These are phyloP conservation scores for Camponotus fellah DNA, from an alignment of 2,888 invertebrate species.

Conservation along the genomic window DNA sequence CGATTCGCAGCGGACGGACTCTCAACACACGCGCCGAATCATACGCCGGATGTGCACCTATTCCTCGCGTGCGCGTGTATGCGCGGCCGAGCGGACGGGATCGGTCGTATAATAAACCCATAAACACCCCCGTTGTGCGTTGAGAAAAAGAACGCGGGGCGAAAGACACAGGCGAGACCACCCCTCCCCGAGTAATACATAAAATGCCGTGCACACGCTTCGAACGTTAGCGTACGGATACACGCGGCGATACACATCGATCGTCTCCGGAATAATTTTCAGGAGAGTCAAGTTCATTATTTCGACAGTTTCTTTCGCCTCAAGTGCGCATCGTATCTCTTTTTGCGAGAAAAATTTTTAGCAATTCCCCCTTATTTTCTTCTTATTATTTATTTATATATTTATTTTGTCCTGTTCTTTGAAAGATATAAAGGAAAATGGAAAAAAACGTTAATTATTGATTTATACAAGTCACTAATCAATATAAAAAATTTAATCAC, in stretches of 20 bases:
- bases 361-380: not conserved
- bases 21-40: slow-evolving; percentile 54
- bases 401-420: not conserved
- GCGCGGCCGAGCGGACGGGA: slow-evolving; percentile 71
- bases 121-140: slow-evolving; percentile 83
- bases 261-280: slow-evolving; percentile 10
- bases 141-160: slow-evolving; percentile 55
- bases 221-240: slow-evolving; percentile 42
- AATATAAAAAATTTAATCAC: not conserved
- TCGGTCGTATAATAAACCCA: slow-evolving; percentile 85
- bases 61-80: slow-evolving; percentile 58
- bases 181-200: slow-evolving; percentile 72
- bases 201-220: slow-evolving; percentile 75
- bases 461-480: not conserved
- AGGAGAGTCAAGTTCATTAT: not conserved
- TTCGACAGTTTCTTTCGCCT: not conserved
- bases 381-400: too few relatives aligned
- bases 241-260: slow-evolving; percentile 41
- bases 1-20: slow-evolving; percentile 42
- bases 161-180: slow-evolving; percentile 61
- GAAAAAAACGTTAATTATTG: too few relatives aligned
- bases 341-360: not conserved
- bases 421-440: not conserved
- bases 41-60: slow-evolving; percentile 51
- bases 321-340: not conserved